Conservation (phyloP, 2,888 invertebrate species). For the Callosobruchus maculatus region DNA sequence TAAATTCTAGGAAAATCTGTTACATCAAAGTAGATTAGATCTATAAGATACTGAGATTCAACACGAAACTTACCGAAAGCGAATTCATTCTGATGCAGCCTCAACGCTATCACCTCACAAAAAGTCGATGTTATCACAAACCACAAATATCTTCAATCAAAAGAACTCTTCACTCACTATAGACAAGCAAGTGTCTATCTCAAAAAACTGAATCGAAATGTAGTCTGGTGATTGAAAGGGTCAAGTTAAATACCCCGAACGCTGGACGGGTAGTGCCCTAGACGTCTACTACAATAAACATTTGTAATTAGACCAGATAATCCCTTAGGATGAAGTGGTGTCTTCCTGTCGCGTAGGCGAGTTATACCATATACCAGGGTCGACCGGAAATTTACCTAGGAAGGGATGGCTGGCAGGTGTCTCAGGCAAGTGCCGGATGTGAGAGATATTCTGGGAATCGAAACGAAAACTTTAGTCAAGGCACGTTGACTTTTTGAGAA, state of each 20-base stretch:
- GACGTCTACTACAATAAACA: neutral
- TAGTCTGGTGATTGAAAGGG: neutral
- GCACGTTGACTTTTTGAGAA: too few species aligned
- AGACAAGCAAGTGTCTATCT: too few species aligned
- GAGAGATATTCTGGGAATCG: too few species aligned
- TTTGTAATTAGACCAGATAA: neutral
- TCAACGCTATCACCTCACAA: neutral
- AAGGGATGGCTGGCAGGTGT: too few species aligned
- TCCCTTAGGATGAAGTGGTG: neutral
- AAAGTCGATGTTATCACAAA: neutral
- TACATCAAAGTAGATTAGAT: too few species aligned
- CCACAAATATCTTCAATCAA: neutral
- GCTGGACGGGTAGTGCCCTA: neutral
- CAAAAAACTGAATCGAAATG: neutral
- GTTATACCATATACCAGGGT: neutral
- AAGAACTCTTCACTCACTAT: neutral
- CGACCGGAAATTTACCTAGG: neutral
- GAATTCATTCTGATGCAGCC: neutral
- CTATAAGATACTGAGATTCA: too few species aligned
- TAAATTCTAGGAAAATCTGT: too few species aligned
- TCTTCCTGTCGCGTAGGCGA: neutral
- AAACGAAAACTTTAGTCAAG: too few species aligned
- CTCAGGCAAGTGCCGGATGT: too few species aligned
- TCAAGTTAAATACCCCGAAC: neutral
- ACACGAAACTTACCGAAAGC: neutral